These are phyloP conservation scores for Odobenus rosmarus DNA, from an alignment of 2,113 vertebrate genomes.

Conservation along the genomic window DNA sequence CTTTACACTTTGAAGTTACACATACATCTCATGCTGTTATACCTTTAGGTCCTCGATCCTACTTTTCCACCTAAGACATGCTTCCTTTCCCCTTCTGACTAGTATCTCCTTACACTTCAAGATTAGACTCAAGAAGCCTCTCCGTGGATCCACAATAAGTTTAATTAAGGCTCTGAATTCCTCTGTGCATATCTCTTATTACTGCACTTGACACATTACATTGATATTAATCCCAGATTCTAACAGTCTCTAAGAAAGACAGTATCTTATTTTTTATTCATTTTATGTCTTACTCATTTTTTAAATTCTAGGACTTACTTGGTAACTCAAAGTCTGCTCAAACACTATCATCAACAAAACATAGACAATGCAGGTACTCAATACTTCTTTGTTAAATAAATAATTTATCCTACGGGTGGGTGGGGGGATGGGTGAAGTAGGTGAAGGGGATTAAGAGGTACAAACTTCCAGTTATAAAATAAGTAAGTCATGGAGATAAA, in stretches of 20 bases:
- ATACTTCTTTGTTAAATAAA: not conserved
- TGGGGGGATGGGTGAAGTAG: not conserved
- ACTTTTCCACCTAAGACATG: not conserved
- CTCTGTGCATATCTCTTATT: not conserved
- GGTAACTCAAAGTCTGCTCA: not conserved
- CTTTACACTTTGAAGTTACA: not conserved
- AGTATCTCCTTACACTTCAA: not conserved
- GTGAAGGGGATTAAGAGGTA: not conserved
- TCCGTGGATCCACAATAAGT: not conserved
- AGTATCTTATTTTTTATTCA: not conserved
- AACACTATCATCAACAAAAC: not conserved
- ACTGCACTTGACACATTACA: not conserved
- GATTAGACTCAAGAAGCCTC: not conserved
- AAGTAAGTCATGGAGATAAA: not conserved
- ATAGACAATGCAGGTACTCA: not conserved
- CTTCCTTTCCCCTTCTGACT: not conserved
- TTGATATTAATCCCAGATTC: not conserved
- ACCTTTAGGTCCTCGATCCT: not conserved
- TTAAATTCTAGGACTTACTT: not conserved
- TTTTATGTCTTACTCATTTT: not conserved
- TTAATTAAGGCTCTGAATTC: not conserved
- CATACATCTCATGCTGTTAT: not conserved
- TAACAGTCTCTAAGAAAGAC: not conserved
- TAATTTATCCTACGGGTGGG: not conserved
- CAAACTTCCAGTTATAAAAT: not conserved